Evolutionary conservation across 2,888 invertebrate genomes (phyloP).

Genomic region (Sarcophaga variegata): DNA sequence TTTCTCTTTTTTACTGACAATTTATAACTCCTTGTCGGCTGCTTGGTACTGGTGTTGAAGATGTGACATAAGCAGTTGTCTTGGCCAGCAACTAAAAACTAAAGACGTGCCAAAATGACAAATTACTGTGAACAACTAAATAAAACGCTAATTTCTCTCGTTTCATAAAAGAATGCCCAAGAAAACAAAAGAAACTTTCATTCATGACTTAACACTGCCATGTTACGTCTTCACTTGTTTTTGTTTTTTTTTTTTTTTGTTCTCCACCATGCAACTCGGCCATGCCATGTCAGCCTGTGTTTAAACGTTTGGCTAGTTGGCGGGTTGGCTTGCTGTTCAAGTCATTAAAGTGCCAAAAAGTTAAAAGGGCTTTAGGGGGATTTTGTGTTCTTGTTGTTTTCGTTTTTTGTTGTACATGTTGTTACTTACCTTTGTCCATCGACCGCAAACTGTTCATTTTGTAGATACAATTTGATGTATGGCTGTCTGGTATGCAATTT

Average conservation of each 20-base stretch:
- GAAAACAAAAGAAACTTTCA: conserved; percentile 8
- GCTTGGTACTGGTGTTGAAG: conserved; percentile 58
- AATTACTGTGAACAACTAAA: conserved; percentile 75
- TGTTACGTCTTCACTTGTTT: background rate
- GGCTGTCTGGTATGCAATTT: conserved; percentile 93
- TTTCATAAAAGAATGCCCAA: background rate
- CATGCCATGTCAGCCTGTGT: conserved; percentile 38
- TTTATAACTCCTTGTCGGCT: background rate
- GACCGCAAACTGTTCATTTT: conserved; percentile 96
- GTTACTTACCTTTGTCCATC: conserved; percentile 88
- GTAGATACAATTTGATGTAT: conserved; percentile 94
- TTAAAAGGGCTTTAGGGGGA: conserved; percentile 51
- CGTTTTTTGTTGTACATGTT: background rate
- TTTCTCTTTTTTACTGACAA: background rate
- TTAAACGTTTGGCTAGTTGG: conserved; percentile 19
- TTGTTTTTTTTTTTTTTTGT: conserved; percentile 26
- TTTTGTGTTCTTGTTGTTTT: conserved; percentile 13
- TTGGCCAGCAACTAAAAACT: conserved; percentile 41
- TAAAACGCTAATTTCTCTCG: conserved; percentile 64
- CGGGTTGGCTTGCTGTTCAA: conserved; percentile 13
- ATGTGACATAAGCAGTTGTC: conserved; percentile 68
- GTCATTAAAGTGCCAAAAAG: conserved; percentile 64
- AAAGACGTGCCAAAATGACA: conserved; percentile 79
- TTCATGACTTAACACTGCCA: background rate
- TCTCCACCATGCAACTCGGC: conserved; percentile 39